A percentile compares a stretch with the other conserved stretches of the same genome.
Conservation (phyloP, 2,113 vertebrate species). For the Morphnarchus princeps region DNA sequence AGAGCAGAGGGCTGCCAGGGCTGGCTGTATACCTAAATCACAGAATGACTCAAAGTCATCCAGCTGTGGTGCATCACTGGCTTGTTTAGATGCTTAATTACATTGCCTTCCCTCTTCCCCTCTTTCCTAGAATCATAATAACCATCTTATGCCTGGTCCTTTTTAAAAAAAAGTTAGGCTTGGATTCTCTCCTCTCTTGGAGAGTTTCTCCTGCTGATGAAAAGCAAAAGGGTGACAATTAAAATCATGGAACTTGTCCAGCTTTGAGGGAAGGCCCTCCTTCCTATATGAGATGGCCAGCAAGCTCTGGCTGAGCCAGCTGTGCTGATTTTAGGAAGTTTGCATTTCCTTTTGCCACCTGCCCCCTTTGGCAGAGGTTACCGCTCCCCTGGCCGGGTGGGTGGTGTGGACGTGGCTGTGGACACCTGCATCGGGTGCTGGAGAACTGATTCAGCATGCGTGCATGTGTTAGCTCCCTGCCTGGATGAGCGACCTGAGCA, state of each 20-base stretch:
- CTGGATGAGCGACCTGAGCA: neutral
- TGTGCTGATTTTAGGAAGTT: neutral
- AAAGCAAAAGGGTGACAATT: neutral
- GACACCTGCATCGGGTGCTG: rapidly evolving
- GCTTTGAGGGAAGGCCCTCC: neutral
- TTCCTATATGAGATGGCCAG: neutral
- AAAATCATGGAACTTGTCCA: neutral
- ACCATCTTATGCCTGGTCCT: neutral
- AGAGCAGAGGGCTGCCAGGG: neutral
- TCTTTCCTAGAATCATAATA: neutral
- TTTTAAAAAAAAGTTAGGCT: neutral
- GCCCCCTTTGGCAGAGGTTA: neutral
- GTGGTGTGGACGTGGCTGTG: rapidly evolving
- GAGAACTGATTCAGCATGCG: rapidly evolving
- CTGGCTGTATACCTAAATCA: neutral
- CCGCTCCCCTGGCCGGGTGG: rapidly evolving
- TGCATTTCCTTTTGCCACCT: neutral
- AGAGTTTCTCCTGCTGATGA: neutral
- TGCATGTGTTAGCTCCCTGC: neutral
- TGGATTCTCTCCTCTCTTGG: neutral
- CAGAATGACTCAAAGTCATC: neutral
- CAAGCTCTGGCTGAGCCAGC: neutral
- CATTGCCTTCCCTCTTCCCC: neutral
- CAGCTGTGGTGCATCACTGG: neutral
- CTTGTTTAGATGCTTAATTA: neutral